A percentile compares a stretch with the other conserved stretches of the same genome.
These are phyloP conservation scores for Vultur gryphus DNA, from an alignment of 2,797 vertebrate genomes.

Conservation along the genomic window DNA sequence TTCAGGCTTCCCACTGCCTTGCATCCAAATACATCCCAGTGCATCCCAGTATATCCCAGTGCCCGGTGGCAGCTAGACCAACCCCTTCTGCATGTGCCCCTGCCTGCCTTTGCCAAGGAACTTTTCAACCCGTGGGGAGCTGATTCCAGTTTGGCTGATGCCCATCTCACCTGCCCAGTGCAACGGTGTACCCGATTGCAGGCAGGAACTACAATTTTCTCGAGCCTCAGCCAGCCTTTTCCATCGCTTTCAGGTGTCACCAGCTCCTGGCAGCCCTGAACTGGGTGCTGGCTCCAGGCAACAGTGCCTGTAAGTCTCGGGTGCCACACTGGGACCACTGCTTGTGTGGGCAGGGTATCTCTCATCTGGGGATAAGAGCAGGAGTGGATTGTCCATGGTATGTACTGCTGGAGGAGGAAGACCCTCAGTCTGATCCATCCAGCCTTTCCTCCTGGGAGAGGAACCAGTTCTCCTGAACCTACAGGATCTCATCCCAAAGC, in stretches of 20 bases:
- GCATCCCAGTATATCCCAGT: neutral
- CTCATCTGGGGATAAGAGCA: neutral
- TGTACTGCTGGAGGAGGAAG: neutral
- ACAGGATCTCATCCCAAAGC: neutral
- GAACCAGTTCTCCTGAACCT: neutral
- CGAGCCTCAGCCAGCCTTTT: neutral
- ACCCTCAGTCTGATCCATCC: neutral
- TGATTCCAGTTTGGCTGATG: neutral
- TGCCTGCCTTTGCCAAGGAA: neutral
- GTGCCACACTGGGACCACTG: neutral
- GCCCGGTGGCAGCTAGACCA: neutral
- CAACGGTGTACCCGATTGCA: accelerated
- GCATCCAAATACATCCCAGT: neutral
- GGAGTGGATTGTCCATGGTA: neutral
- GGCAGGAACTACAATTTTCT: neutral
- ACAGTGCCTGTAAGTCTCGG: neutral
- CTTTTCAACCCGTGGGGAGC: accelerated
- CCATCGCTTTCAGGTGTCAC: neutral
- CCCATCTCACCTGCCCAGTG: neutral
- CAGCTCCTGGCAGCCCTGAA: neutral
- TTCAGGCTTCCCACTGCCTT: neutral
- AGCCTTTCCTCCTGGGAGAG: neutral
- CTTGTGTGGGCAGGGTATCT: neutral
- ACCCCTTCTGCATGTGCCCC: accelerated
- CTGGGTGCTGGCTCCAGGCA: neutral